Evolutionary conservation across 2,113 vertebrate genomes (phyloP), one percentile per base, ranked within the genome.

Genomic region (Procavia capensis): DNA sequence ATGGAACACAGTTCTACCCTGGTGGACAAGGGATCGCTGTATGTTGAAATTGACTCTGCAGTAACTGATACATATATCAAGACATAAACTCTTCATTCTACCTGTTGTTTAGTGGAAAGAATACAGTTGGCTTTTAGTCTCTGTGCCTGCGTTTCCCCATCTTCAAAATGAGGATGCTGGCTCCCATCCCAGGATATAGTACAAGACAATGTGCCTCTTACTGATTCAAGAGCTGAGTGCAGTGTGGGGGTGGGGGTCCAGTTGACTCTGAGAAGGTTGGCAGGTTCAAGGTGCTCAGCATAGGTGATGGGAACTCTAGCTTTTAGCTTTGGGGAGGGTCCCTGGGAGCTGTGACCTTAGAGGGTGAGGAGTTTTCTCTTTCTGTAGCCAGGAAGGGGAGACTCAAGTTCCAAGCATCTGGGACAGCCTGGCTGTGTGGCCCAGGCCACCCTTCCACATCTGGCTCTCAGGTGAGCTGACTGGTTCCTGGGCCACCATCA

Each of bases 81-180:
- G 66, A 39, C 1, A 19, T 2, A 3, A 24, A 34, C n/a, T 78
- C 59, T 78, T 74, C 20, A 64, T 70, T 90, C 89, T 41, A 13
- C 70, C 36, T 59, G 1, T 57, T 17, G 31, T 19, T 2, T 5
- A 41, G 89, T 93, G 7, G 47, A 84, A 61, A 86, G 70, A 57
- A 72, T 36, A 34, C 34, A 34, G 41, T 36, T 47, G 63, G 45
- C 27, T 85, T 83, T 79, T 2, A n/a, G 80, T 89, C 34, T 93
- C 86, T 68, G 29, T 78, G 92, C 25, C 88, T 90, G 78, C 47
- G 31, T 83, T 79, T 92, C 66, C 61, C n/a, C 41, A 79, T 43
- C 79, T 92, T 54, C 70, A 90, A 57, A 70, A 72, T 25, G 22
- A 88, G 43, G 47, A 34, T 6, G 41, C 3, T 20, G 41, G 47